These are phyloP conservation scores for Mus minutoides DNA, from an alignment of 2,797 vertebrate genomes.

Conservation along the genomic window DNA sequence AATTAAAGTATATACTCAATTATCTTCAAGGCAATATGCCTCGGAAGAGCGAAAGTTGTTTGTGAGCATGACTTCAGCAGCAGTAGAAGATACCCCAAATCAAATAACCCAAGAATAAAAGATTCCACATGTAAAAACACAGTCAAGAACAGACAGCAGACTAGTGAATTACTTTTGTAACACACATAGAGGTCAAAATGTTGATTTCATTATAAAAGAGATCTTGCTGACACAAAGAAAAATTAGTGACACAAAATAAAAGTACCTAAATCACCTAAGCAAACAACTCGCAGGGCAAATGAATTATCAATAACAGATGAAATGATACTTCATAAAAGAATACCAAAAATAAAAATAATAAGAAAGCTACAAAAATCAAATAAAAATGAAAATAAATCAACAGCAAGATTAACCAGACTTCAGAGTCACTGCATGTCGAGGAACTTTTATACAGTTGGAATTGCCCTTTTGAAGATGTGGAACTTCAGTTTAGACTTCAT, in stretches of 20 bases:
- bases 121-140: neutral
- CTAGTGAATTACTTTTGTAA: slow-evolving; percentile 41
- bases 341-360: neutral
- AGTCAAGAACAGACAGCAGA: neutral
- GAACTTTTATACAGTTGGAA: too few relatives aligned
- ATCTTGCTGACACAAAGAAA: slow-evolving; percentile 17
- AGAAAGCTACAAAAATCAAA: neutral
- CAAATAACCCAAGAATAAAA: slow-evolving; percentile 21
- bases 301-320: neutral
- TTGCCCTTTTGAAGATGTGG: too few relatives aligned
- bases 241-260: neutral
- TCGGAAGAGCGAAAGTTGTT: slow-evolving; percentile 20
- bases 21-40: neutral
- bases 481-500: neutral
- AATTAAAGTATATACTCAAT: neutral
- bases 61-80: slow-evolving; percentile 28
- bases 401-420: neutral
- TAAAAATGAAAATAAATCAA: neutral
- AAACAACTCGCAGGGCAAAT: neutral
- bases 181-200: neutral
- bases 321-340: slow-evolving; percentile 11
- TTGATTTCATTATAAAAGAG: slow-evolving; percentile 8
- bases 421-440: too few relatives aligned
- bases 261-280: slow-evolving; percentile 4
- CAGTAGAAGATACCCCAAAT: neutral